Evolutionary conservation across 2,888 invertebrate genomes (phyloP).

Genomic region (Agrenia bidenticulata): DNA sequence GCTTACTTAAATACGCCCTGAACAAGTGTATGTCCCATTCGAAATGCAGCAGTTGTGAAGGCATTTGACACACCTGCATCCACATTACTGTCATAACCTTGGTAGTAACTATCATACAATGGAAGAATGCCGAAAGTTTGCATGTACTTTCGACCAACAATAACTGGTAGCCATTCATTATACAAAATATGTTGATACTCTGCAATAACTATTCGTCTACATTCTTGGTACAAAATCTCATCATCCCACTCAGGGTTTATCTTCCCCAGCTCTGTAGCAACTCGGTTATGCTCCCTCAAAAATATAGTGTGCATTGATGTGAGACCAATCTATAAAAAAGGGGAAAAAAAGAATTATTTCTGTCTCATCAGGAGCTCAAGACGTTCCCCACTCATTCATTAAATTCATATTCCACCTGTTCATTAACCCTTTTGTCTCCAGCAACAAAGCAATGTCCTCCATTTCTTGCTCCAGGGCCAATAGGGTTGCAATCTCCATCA

Average conservation of each 20-base stretch:
- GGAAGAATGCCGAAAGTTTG: conserved; percentile 54
- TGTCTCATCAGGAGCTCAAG: not conserved
- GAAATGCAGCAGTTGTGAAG: conserved; percentile 60
- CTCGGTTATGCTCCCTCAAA: conserved; percentile 77
- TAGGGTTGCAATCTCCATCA: conserved; percentile 29
- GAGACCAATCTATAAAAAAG: conserved; percentile 59
- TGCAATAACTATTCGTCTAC: conserved; percentile 71
- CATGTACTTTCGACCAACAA: conserved; percentile 56
- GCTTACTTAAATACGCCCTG: conserved; percentile 55
- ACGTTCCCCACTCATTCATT: not conserved
- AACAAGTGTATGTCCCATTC: conserved; percentile 60
- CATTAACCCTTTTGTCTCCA: conserved; percentile 94
- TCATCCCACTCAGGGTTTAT: conserved; percentile 76
- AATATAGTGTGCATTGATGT: conserved; percentile 72
- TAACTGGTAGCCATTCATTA: conserved; percentile 75
- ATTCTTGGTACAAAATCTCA: conserved; percentile 71
- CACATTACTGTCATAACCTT: conserved; percentile 56
- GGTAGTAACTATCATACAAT: conserved; percentile 52
- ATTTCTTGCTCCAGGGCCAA: conserved; percentile 11
- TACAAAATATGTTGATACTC: conserved; percentile 77
- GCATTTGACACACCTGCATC: conserved; percentile 58
- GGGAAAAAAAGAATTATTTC: not conserved
- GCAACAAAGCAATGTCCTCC: conserved; percentile 64
- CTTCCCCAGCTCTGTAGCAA: conserved; percentile 64
- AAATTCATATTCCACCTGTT: conserved; percentile 62